Conservation (phyloP, 2,888 invertebrate genomes). For the Mythimna albipuncta region DNA sequence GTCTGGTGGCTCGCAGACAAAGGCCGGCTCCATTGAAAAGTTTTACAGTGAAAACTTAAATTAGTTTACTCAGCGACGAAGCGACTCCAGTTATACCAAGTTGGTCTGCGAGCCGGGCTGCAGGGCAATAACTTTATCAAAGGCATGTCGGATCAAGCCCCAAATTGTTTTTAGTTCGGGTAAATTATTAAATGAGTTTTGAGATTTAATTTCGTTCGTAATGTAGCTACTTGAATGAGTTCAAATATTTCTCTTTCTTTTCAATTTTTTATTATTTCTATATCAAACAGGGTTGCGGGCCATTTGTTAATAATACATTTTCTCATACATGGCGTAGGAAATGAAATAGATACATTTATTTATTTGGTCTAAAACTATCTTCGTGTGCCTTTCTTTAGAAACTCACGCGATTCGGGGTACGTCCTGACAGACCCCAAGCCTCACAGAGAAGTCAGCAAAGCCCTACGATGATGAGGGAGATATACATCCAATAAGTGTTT, state of each 20-base stretch:
- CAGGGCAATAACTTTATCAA: constrained; percentile 55
- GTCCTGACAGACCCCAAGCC: no score
- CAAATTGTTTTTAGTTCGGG: constrained; percentile 32
- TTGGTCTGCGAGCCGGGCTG: constrained; percentile 26
- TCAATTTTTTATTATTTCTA: neutral
- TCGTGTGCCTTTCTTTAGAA: no score
- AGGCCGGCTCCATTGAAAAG: constrained; percentile 74
- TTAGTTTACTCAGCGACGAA: constrained; percentile 73
- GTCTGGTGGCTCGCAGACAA: constrained; percentile 48
- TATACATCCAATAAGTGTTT: no score
- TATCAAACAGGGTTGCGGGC: no score
- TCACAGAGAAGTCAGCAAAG: no score
- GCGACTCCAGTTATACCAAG: constrained; percentile 38
- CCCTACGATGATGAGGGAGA: no score
- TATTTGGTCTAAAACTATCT: no score
- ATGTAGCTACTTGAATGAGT: neutral
- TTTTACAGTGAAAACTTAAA: constrained; percentile 77
- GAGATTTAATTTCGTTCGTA: neutral
- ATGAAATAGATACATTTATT: no score
- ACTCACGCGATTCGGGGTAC: no score
- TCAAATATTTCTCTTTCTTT: neutral
- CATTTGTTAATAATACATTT: neutral
- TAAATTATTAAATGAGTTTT: constrained; percentile 2
- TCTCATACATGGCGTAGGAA: no score
- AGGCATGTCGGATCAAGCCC: constrained; percentile 30